Evolutionary conservation across 2,113 vertebrate genomes (phyloP).

Genomic region (Edolisoma coerulescens): DNA sequence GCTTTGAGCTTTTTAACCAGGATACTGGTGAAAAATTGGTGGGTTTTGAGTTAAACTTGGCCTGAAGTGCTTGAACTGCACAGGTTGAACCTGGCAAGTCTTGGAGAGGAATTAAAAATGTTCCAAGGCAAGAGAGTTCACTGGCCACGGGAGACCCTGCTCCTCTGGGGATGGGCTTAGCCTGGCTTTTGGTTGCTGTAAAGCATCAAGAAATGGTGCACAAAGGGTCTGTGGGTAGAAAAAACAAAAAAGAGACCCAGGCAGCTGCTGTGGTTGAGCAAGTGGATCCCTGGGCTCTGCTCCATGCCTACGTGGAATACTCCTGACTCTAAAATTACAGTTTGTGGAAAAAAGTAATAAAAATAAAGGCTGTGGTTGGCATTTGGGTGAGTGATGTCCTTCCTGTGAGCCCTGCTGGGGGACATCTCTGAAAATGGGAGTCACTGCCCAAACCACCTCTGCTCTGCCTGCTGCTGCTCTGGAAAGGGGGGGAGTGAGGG

Average conservation of each 20-base stretch:
- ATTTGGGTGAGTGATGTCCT: not conserved
- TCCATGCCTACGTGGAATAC: rapidly evolving
- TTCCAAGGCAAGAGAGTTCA: not conserved
- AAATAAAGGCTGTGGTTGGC: not conserved
- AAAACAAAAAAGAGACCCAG: not conserved
- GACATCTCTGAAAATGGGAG: not conserved
- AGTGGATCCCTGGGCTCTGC: not conserved
- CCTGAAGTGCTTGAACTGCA: not conserved
- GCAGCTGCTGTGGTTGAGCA: not conserved
- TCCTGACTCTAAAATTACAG: not conserved
- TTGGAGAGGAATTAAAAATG: not conserved
- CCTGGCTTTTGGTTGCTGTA: not conserved
- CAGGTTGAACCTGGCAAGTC: not conserved
- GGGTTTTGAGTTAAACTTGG: not conserved
- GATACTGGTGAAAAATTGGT: not conserved
- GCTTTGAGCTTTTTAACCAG: not conserved
- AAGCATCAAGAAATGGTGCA: not conserved
- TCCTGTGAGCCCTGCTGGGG: not conserved
- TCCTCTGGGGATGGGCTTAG: not conserved
- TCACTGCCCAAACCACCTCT: not conserved
- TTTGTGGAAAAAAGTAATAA: not conserved
- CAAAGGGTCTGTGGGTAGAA: not conserved
- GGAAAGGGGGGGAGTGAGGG: not conserved
- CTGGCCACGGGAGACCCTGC: not conserved
- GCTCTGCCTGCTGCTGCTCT: not conserved